Base-by-base conservation (phyloP, 2,888 invertebrate species). In the Meteorus colon region DNA sequence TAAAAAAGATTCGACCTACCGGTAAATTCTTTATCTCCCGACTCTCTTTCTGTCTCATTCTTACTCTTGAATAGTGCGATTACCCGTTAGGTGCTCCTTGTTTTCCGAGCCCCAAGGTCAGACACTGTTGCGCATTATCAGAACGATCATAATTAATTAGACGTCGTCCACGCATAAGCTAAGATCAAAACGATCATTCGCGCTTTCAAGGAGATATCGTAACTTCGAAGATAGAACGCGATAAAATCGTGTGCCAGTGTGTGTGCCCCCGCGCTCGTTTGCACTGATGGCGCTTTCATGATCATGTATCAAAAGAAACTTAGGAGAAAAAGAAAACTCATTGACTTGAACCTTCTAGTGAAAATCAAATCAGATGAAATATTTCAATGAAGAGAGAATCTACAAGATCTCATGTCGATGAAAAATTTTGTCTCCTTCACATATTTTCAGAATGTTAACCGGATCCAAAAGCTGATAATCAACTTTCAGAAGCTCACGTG, bases 111-210 rank as follows among this genome's bases (percentile, higher is more conserved):
- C 27, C 29, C 78, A 78, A 77, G 78, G 80, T 78, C 78, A 74
- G 48, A 78, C 75, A 78, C 74, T 78, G 77, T 80, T 76, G 70
- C 67, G 48, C 59, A 67, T 66, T 79, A 80, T 80, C 79, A 66
- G 72, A 14, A 66, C 34, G 73, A 80, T 80, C 79, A 74, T 78
- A 77, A 78, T 80, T 80, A 80, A 80, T 79, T 80, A 72, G 79
- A 79, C 60, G 63, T 72, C 68, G 62, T 31, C 68, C 48, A 27
- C 48, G 27, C 48, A 68, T 68, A 51, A 68, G 16, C 68, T 31
- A 48, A 45, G 68, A 55, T 24, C 29, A 68, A 68, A 41, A 66
- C 41, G 45, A 68, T 68, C 68, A 27, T 68, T 68, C 48, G 68
- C 48, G 51, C 68, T 71, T 27, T 12, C 27, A 62, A 27, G 41